These are phyloP conservation scores for Microctenopoma steveboyesi DNA, from an alignment of 2,797 vertebrate species.

Conservation along the genomic window DNA sequence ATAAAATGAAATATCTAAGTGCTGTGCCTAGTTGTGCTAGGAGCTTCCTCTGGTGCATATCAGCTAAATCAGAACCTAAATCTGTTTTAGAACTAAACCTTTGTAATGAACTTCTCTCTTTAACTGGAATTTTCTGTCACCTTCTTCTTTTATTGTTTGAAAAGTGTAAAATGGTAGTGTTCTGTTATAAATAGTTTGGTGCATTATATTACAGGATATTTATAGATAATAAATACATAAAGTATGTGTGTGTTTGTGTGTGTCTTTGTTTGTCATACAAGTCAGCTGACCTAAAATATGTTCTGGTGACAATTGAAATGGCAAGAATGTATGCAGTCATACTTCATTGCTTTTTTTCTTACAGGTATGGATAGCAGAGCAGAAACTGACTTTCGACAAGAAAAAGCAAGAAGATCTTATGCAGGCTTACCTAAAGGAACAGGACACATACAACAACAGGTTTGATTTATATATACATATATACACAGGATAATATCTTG, in stretches of 20 bases:
- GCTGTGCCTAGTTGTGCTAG: too few relatives aligned
- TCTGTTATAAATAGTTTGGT: too few relatives aligned
- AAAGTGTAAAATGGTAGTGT: too few relatives aligned
- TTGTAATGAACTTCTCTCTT: neutral
- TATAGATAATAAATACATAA: too few relatives aligned
- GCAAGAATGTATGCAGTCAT: neutral
- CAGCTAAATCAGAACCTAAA: neutral
- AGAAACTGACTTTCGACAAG: constrained; percentile 97
- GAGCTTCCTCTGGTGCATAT: neutral
- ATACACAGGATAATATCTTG: neutral
- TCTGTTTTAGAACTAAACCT: neutral
- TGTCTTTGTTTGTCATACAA: neutral
- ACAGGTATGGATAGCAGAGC: constrained; percentile 99
- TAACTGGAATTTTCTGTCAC: neutral
- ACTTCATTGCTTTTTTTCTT: neutral
- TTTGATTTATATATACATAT: constrained; percentile 42
- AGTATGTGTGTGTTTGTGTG: too few relatives aligned
- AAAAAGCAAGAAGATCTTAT: constrained; percentile 98
- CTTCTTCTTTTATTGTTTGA: neutral
- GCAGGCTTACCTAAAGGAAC: constrained; percentile 97
- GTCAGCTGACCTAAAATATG: neutral
- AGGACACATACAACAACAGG: constrained; percentile 98
- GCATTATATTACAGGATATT: too few relatives aligned
- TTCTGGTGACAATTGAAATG: neutral
- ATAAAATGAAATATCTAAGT: too few relatives aligned